Evolutionary conservation across 2,113 vertebrate species (phyloP).

Genomic region (Mobula hypostoma): DNA sequence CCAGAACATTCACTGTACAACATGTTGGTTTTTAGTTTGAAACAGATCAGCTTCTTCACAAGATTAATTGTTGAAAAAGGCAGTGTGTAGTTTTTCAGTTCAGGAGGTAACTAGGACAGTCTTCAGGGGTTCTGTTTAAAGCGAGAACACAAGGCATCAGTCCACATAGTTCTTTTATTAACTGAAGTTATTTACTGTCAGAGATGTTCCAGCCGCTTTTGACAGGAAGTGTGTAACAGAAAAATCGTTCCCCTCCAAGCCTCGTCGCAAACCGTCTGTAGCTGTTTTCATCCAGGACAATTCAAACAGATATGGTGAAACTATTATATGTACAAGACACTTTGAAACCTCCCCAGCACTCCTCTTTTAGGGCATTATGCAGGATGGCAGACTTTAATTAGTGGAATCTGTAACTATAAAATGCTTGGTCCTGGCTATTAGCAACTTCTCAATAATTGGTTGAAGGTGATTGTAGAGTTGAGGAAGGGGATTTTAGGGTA

Average conservation of each 20-base stretch:
- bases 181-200: neutral
- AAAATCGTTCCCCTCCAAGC: neutral
- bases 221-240: neutral
- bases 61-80: neutral
- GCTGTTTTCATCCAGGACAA: no score
- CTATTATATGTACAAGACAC: no score
- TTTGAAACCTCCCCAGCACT: no score
- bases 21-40: slow-evolving; percentile 58
- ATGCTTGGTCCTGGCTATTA: no score
- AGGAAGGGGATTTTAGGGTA: no score
- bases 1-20: slow-evolving; percentile 64
- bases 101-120: slow-evolving; percentile 61
- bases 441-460: no score
- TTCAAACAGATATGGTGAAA: no score
- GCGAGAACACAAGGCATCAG: slow-evolving; percentile 61
- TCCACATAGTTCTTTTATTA: slow-evolving; percentile 39
- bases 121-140: slow-evolving; percentile 68
- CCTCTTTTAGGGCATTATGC: no score
- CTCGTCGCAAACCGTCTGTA: no score
- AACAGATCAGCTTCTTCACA: neutral
- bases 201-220: neutral
- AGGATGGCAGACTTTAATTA: no score
- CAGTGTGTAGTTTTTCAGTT: slow-evolving; percentile 45
- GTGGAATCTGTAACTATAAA: no score
- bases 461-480: no score